Evolutionary conservation across 2,113 vertebrate genomes (phyloP).

Genomic region (Tetrax tetrax): DNA sequence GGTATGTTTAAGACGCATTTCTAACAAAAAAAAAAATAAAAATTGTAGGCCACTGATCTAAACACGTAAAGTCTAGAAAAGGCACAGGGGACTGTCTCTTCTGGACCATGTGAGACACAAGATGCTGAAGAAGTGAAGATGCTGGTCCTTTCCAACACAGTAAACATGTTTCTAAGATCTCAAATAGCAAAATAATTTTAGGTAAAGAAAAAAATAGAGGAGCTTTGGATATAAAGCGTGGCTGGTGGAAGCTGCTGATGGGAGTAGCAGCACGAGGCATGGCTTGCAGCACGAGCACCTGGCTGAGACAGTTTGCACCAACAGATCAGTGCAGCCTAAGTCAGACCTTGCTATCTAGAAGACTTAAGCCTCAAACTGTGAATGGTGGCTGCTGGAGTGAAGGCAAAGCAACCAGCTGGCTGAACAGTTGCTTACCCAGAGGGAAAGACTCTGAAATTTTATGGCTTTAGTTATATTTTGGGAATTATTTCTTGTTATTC

Average conservation of each 20-base stretch:
- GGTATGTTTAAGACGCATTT: neutral
- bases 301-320: neutral
- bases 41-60: neutral
- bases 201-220: neutral
- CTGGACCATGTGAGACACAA: rapidly evolving
- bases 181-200: neutral
- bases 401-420: neutral
- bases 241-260: neutral
- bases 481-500: neutral
- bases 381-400: neutral
- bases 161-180: neutral
- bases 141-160: neutral
- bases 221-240: neutral
- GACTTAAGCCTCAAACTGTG: neutral
- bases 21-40: neutral
- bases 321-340: neutral
- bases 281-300: neutral
- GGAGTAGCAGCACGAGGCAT: neutral
- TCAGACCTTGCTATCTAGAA: neutral
- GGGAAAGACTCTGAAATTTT: neutral
- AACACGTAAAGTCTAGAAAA: neutral
- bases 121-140: neutral
- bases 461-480: neutral
- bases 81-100: neutral
- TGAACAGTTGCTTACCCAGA: neutral